Evolutionary conservation across 2,888 invertebrate species (phyloP), one percentile per base, ranked within the genome.

Genomic region (Icerya purchasi): DNA sequence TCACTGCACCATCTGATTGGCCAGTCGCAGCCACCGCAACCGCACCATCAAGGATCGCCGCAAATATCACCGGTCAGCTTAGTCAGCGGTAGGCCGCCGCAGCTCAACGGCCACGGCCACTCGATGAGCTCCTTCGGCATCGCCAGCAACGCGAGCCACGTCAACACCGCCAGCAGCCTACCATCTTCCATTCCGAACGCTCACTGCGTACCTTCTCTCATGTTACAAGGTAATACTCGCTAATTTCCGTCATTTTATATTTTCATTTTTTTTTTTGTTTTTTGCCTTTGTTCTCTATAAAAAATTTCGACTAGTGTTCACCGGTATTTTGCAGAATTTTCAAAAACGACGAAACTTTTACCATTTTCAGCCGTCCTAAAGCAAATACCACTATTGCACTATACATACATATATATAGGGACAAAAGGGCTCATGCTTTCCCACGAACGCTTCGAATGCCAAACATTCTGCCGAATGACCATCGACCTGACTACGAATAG

Each of bases 1-100:
- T 36, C 36, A 8, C 14, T 36, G 14, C 36, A 36, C 14, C 36
- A 36, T 36, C 36, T 36, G 36, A 36, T 36, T 36, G 14, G 36
- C 14, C 36, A 5, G 5, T 14, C 36, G 5, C 8, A 5, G 36
- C 14, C 36, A 14, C 62, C 23, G 57, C 65, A 66, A 63, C 62
- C 63, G 61, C 62, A 64, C 61, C 62, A 62, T 63, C 64, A 58
- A n/a, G 50, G 59, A 54, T 25, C 56, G 21, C 20, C 60, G 22
- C 56, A 52, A 52, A 53, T 60, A 36, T 60, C 60, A 49, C 60
- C 60, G 19, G 60, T 60, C 20, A 60, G 60, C 51, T 36, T 60
- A 56, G 56, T 56, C 20, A 60, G 52, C 53, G 56, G 21, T 36
- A 50, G 60, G 25, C 52, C 53, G 19, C 52, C 56, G 8, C 60